Evolutionary conservation across 2,888 invertebrate species (phyloP).

Genomic region (Busseola fusca): DNA sequence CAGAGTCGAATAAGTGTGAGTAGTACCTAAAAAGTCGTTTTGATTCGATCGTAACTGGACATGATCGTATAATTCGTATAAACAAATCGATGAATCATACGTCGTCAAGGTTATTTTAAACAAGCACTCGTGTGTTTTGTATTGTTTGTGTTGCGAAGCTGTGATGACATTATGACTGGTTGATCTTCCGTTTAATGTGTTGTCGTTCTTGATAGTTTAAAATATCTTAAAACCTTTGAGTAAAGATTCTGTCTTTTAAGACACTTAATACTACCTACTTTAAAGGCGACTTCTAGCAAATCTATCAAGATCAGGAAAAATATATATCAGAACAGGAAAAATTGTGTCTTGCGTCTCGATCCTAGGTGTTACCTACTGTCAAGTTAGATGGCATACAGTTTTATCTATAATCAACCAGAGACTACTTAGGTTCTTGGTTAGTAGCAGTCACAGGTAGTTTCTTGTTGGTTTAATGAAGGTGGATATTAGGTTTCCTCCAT

Average conservation of each 20-base stretch:
- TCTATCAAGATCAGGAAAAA: neutral
- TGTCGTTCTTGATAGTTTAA: neutral
- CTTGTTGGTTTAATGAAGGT: neutral
- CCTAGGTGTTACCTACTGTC: neutral
- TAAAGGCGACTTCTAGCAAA: neutral
- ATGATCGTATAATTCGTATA: slow-evolving; percentile 29
- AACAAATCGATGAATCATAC: slow-evolving; percentile 51
- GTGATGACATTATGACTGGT: slow-evolving; percentile 16
- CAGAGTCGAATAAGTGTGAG: too few relatives aligned
- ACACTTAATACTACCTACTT: neutral
- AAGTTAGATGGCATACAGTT: neutral
- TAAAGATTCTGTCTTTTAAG: neutral
- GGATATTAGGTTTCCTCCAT: neutral
- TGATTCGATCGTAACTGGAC: slow-evolving; percentile 32
- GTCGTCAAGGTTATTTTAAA: slow-evolving; percentile 39
- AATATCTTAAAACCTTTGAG: neutral
- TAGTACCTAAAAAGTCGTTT: neutral
- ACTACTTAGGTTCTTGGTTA: neutral
- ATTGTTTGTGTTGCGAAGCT: slow-evolving; percentile 18
- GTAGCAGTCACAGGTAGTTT: neutral
- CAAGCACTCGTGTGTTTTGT: slow-evolving; percentile 12
- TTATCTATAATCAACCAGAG: too few relatives aligned
- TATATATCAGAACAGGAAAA: too few relatives aligned
- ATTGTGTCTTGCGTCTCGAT: neutral
- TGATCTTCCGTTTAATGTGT: slow-evolving; percentile 1